These are phyloP conservation scores for Teleogryllus occipitalis DNA, from an alignment of 1,140 invertebrate genomes.

Conservation along the genomic window DNA sequence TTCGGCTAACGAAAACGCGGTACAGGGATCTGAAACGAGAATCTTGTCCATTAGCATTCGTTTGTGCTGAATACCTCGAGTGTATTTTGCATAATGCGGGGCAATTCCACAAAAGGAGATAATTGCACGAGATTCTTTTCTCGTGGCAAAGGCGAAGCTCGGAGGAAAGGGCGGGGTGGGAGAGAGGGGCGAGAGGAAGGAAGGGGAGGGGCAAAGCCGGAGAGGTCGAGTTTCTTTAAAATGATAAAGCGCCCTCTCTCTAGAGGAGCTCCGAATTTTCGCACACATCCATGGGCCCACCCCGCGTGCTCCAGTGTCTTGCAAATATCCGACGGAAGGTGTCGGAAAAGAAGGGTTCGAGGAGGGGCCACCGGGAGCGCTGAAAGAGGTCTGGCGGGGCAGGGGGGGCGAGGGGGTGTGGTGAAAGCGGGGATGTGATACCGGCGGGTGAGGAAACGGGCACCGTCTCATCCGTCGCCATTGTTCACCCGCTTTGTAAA, in stretches of 20 bases:
- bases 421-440: too few species aligned
- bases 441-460: too few species aligned
- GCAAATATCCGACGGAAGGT: too few species aligned
- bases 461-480: too few species aligned
- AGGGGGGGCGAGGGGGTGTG: too few species aligned
- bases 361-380: too few species aligned
- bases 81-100: slow-evolving; percentile 4
- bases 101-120: slow-evolving; percentile 1
- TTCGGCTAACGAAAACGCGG: background rate
- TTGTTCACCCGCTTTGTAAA: too few species aligned
- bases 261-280: too few species aligned
- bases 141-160: background rate
- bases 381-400: too few species aligned
- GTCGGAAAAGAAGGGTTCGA: too few species aligned
- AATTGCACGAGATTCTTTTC: slow-evolving; percentile 1
- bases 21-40: background rate
- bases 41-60: background rate
- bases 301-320: too few species aligned
- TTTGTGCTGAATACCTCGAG: background rate
- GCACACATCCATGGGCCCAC: too few species aligned
- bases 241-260: background rate
- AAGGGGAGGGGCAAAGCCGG: background rate
- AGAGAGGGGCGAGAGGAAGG: background rate
- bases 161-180: background rate
- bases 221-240: background rate